A percentile compares a stretch with the other conserved stretches of the same genome.
Evolutionary conservation across 2,797 vertebrate genomes (phyloP).

Genomic region (Saguinus oedipus): DNA sequence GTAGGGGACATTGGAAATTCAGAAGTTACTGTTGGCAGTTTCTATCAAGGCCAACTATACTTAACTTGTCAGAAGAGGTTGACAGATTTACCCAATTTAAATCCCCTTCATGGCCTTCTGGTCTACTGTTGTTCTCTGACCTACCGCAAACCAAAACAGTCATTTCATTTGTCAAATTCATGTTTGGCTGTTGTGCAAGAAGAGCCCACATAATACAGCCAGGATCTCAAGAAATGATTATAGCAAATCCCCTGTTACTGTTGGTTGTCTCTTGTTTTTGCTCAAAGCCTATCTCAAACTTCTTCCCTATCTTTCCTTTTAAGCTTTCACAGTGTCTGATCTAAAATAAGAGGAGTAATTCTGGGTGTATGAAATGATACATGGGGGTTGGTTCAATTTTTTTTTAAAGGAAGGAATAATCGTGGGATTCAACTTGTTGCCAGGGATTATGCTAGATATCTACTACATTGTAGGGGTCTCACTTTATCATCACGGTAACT

Average conservation of each 20-base stretch:
- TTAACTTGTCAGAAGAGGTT: slow-evolving; percentile 34
- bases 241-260: slow-evolving; percentile 53
- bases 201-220: neutral
- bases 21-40: neutral
- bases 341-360: neutral
- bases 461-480: neutral
- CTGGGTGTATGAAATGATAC: neutral
- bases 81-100: slow-evolving; percentile 61
- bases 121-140: slow-evolving; percentile 54
- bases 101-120: slow-evolving; percentile 55
- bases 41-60: slow-evolving; percentile 37
- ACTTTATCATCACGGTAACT: neutral
- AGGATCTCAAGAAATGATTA: slow-evolving; percentile 39
- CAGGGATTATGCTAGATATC: neutral
- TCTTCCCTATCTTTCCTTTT: neutral
- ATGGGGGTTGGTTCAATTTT: neutral
- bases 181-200: slow-evolving; percentile 29
- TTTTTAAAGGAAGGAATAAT: neutral
- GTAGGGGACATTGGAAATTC: slow-evolving; percentile 57
- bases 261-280: slow-evolving; percentile 6
- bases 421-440: neutral
- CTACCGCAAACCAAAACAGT: slow-evolving; percentile 77
- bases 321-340: neutral
- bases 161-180: slow-evolving; percentile 51
- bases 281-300: slow-evolving; percentile 22